Base-by-base conservation (phyloP, 2,113 vertebrate species). In the Centropus bengalensis region DNA sequence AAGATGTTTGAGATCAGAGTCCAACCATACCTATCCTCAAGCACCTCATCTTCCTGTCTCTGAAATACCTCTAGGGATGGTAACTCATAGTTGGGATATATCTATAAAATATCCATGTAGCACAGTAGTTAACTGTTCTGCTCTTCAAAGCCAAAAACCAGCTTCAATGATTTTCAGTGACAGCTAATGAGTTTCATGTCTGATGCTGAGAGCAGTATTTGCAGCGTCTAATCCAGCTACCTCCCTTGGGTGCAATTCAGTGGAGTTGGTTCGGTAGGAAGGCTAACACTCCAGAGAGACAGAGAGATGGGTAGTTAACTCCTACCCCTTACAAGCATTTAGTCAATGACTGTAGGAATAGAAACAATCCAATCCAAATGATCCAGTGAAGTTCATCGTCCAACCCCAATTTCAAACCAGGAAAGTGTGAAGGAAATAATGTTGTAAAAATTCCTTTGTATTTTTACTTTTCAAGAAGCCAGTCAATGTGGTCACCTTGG, bases 401-500 rank as follows among this genome's bases (percentile, higher is more conserved):
- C 54, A n/a, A 36, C 36, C 68, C 52, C 40, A 40, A 66, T 15
- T 66, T 77, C 55, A 93, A 81, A 79, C 17, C 40, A 56, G 20
- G 56, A 78, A 74, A 59, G 17, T 11, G 42, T 27, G n/a, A 86
- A 82, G 56, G 71, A 83, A 89, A 89, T 30, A 82, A 81, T 23
- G 10, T 56, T 64, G 20, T 58, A 68, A 86, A 85, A 89, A 95
- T 91, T 97, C 99, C 99, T 98, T 99, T 99, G 2, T 99, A 99
- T 98, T 99, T 99, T 97, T 99, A 99, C 98, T 99, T 99, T 74
- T 99, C 99, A 14, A 99, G 98, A 78, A 99, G 99, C 99, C 99
- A 99, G 97, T 99, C 99, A 30, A 99, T 99, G 92, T 99, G 99
- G 95, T 99, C 99, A 70, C 99, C 99, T 91, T 99, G 99, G 98